Evolutionary conservation across 2,113 vertebrate species (phyloP), one percentile per base, ranked within the genome.

Genomic region (Pardalotus punctatus): DNA sequence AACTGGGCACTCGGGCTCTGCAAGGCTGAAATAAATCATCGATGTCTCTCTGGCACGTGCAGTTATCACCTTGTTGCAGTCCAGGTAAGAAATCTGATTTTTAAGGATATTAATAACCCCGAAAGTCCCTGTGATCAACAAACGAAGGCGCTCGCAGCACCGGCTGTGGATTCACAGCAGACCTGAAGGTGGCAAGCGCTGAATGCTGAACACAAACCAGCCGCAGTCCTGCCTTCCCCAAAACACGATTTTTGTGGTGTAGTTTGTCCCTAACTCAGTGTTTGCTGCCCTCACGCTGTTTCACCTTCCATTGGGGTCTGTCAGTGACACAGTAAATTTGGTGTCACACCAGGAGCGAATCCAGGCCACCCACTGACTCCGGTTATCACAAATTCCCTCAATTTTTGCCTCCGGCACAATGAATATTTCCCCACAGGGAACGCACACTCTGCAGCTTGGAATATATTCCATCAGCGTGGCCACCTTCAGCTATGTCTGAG

Each of bases 111-210:
- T 8, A 31, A 40, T 16, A 15, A 22, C 61, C 29, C 29, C 38
- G 5, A 12, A 66, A 16, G 2, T 27, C 1, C 4, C 16, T 2
- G 78, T 3, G 78, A 7, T 6, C n/a, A n/a, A 7, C 20, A 21
- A 74, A 27, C 0, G 31, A n/a, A 77, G 54, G 73, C 12, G 11
- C 45, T 33, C 6, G 6, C 19, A 24, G 40, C 50, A 12, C 1
- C 3, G 3, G 0, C 79, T 96, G 97, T 88, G 96, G 79, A 25
- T 94, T 86, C 95, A 12, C 67, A 4, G 19, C 25, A 79, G 86
- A 22, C 98, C 98, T 97, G 97, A 96, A 97, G 98, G 97, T 97
- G 98, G 98, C 98, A 95, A 96, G 93, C 97, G 62, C 71, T 47
- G 96, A 60, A 40, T 81, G 1, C 87, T 14, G 11, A 58, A 88